These are phyloP conservation scores for Heterodera schachtii DNA, from an alignment of 1,140 invertebrate genomes.

Conservation along the genomic window DNA sequence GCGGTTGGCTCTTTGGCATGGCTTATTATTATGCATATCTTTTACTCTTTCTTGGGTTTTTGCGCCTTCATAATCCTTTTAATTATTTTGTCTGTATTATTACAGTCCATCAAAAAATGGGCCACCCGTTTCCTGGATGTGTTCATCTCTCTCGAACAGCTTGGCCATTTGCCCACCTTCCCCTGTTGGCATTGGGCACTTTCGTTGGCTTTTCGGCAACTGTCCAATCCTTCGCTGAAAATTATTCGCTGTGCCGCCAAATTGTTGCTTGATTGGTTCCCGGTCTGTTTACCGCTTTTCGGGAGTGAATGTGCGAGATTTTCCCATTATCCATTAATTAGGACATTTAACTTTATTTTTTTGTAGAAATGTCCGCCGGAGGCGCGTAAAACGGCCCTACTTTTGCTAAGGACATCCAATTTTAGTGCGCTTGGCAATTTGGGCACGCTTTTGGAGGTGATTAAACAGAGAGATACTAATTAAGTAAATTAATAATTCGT, in stretches of 20 bases:
- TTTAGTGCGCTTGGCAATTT: slow-evolving; percentile 16
- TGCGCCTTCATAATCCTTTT: too few relatives aligned
- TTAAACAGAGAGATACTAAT: not conserved
- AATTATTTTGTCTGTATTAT: not conserved
- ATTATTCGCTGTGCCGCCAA: not conserved
- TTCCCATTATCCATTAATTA: not conserved
- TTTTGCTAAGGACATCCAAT: not conserved
- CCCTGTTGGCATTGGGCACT: slow-evolving; percentile 19
- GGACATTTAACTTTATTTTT: not conserved
- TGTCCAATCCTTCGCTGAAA: slow-evolving; percentile 22
- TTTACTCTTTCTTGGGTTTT: too few relatives aligned
- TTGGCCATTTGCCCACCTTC: slow-evolving; percentile 1
- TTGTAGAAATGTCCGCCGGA: slow-evolving; percentile 13
- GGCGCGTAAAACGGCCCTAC: not conserved
- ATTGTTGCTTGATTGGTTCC: slow-evolving; percentile 11
- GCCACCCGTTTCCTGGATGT: slow-evolving; percentile 9
- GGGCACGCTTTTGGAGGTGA: slow-evolving; percentile 20
- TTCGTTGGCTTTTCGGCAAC: slow-evolving; percentile 18
- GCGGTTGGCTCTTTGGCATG: too few relatives aligned
- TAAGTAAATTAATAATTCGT: not conserved
- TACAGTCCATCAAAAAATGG: slow-evolving; percentile 19
- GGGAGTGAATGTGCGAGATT: not conserved
- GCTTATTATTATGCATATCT: too few relatives aligned
- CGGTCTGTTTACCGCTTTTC: not conserved
- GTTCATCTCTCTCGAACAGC: slow-evolving; percentile 15